Evolutionary conservation across 2,888 invertebrate genomes (phyloP).

Genomic region (Oscheius onirici): DNA sequence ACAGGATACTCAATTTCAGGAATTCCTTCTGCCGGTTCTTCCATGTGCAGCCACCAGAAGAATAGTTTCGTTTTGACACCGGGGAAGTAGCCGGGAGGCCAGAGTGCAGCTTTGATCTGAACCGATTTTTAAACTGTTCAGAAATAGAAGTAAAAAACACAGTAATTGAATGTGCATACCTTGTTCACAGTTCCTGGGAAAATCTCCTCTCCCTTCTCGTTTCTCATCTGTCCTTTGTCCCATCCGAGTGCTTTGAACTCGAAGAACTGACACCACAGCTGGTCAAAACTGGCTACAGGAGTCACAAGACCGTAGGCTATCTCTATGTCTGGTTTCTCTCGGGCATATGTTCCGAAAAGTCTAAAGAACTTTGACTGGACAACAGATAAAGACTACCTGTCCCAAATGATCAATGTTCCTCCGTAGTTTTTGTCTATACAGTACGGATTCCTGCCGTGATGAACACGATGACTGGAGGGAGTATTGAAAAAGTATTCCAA

Average conservation of each 20-base stretch:
- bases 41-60: slow-evolving; percentile 74
- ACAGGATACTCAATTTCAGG: slow-evolving; percentile 73
- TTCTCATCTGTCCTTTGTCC: slow-evolving; percentile 77
- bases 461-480: slow-evolving; percentile 84
- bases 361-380: slow-evolving; percentile 10
- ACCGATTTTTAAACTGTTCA: too few species aligned
- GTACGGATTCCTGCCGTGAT: slow-evolving; percentile 82
- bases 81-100: slow-evolving; percentile 88
- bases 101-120: slow-evolving; percentile 79
- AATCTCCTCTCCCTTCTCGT: slow-evolving; percentile 72
- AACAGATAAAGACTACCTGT: slow-evolving; percentile 53
- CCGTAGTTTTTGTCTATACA: slow-evolving; percentile 81
- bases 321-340: slow-evolving; percentile 79
- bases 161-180: slow-evolving; percentile 25
- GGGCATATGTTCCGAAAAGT: slow-evolving; percentile 77
- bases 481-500: slow-evolving; percentile 87
- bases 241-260: slow-evolving; percentile 79
- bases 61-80: slow-evolving; percentile 73
- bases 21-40: slow-evolving; percentile 82
- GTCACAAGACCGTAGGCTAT: slow-evolving; percentile 80
- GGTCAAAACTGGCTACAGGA: slow-evolving; percentile 51
- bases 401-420: slow-evolving; percentile 82
- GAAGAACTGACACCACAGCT: slow-evolving; percentile 77
- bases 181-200: slow-evolving; percentile 74
- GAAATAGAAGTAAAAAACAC: too few species aligned